Base-by-base conservation (phyloP, 2,888 invertebrate species). In the Leptopilina syphax region DNA sequence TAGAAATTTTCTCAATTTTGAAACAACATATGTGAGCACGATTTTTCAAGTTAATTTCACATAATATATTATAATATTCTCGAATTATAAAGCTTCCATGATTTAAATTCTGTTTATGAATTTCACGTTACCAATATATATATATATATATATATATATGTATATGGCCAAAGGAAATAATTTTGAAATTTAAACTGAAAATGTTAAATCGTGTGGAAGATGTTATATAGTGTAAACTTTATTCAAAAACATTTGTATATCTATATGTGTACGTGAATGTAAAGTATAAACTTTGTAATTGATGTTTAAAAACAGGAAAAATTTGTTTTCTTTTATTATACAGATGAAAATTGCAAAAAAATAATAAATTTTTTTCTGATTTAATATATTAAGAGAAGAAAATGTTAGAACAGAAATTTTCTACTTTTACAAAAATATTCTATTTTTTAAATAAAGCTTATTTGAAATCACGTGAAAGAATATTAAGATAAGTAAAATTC, bases 31-130 rank as follows among this genome's bases (percentile, higher is more conserved):
- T 44, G 44, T 44, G 7, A 44, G 44, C 8, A 44, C 44, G 7
- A 44, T 44, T 44, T 44, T 44, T 44, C 44, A 44, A 10, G n/a
- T 10, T 57, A 57, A 57, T n/a, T 57, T 57, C 57, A 12, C 57
- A 57, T 57, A 13, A 57, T 34, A 4, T 34, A 34, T 34, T 34
- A 57, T 57, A 57, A 57, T 13, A 57, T 13, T 57, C 12, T 57
- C 57, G n/a, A 47, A 18, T 3, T 41, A 4, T 4, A 4, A 68
- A 47, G 12, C 47, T 68, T 68, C 9, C 47, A 24, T 10, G 6
- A 68, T 24, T 44, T 24, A 18, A 47, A 68, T 68, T 68, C 18
- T 68, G 18, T 24, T 68, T 47, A 67, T n/a, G 67, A 67, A 1
- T 44, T 44, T 4, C 4, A 44, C 18, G 67, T 67, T 18, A 57